Base-by-base conservation (phyloP, 2,113 vertebrate species). In the Suncus etruscus region DNA sequence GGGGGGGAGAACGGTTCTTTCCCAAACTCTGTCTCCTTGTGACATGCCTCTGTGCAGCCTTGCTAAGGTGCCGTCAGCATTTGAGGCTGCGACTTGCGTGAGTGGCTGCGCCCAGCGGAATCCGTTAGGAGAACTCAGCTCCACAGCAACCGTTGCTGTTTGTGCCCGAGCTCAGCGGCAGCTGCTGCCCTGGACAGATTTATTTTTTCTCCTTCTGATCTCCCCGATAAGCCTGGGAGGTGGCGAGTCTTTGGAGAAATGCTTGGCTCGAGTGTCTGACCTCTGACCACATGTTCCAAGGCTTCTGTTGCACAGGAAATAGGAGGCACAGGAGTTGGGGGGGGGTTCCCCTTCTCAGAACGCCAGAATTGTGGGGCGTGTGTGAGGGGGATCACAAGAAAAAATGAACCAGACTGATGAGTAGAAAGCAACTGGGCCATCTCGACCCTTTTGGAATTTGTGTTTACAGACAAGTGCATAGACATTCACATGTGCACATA, bases 71-170 rank as follows among this genome's bases (percentile, higher is more conserved):
- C 94, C 96, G 96, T 97, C 96, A 96, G 95, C 91, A 83, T 97
- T 96, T 87, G 96, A 93, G 92, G 94, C 94, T 97, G 87, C 91
- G 94, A 39, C 39, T 39, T 39, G 39, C 76, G 83, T 93, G 96
- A 86, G 96, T 92, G 89, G 95, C 89, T 11, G 29, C 22, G 1
- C 95, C 94, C 94, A 87, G 93, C 15, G 73, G 97, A 97, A 91
- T 97, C 92, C 83, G 86, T 73, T 92, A 92, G 89, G 80, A 86
- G 83, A 84, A 22, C 79, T 66, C 16, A 95, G 85, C 47, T 48
- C 93, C 94, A 50, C 91, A 97, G 97, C 97, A 98, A 97, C 98
- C 95, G 97, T 98, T 98, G 97, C 98, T 98, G 78, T 98, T 98
- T 98, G 95, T 94, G 91, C 51, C 81, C 14, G 80, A 85, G 47